Percentiles rank a stretch among this genome's conserved stretches.
Conservation (phyloP, 2,888 invertebrate species). For the Crematogaster levior region DNA sequence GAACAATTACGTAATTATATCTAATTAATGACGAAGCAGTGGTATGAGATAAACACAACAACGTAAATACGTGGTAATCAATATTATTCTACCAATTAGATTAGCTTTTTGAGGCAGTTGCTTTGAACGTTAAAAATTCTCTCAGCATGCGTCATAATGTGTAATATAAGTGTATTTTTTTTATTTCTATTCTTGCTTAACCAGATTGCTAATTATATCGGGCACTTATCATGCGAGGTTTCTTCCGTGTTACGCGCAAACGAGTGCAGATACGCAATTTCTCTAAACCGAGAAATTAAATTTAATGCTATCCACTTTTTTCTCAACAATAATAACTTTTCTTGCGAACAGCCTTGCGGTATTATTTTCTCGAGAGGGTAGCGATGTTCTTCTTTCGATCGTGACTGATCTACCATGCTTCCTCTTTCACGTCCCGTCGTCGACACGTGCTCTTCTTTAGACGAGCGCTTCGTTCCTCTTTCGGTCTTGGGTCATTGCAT, state of each 20-base stretch:
- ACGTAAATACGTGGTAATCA: not conserved
- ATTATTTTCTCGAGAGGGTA: slow-evolving; percentile 70
- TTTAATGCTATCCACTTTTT: slow-evolving; percentile 64
- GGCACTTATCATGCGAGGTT: too few species aligned
- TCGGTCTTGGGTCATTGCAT: slow-evolving; percentile 78
- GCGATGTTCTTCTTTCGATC: slow-evolving; percentile 67
- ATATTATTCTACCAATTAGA: not conserved
- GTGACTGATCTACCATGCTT: slow-evolving; percentile 71
- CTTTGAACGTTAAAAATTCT: not conserved
- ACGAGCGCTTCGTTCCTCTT: slow-evolving; percentile 70
- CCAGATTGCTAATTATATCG: slow-evolving; percentile 1
- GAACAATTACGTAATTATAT: slow-evolving; percentile 38
- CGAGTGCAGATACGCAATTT: slow-evolving; percentile 30
- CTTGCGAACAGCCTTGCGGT: slow-evolving; percentile 63
- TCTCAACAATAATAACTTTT: slow-evolving; percentile 66
- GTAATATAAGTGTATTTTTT: not conserved
- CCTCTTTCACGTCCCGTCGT: slow-evolving; percentile 64
- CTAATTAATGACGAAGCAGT: slow-evolving; percentile 21
- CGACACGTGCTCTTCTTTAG: slow-evolving; percentile 70
- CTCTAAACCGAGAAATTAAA: slow-evolving; percentile 69
- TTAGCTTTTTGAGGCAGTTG: not conserved
- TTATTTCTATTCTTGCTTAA: not conserved
- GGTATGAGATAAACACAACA: not conserved
- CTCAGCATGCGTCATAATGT: not conserved
- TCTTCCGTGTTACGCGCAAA: not conserved